Evolutionary conservation across 2,888 invertebrate genomes (phyloP).

Genomic region (Ryuthela nishihirai): DNA sequence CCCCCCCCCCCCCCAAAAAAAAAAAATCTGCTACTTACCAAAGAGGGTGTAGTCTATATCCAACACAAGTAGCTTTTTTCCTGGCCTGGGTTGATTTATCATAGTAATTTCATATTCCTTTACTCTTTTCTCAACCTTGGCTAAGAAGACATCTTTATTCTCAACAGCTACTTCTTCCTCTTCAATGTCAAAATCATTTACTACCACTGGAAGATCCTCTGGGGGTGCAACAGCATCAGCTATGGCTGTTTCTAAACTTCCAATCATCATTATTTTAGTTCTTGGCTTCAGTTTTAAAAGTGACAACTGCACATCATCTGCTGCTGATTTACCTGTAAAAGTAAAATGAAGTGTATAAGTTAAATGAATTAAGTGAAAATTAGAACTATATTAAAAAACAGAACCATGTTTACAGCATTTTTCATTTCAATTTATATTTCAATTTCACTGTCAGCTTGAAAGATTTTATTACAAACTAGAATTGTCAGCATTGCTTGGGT

Average conservation of each 20-base stretch:
- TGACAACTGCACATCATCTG: constrained; percentile 71
- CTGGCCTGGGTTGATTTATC: constrained; percentile 73
- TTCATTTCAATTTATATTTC: no score
- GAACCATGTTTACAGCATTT: no score
- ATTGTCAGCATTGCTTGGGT: no score
- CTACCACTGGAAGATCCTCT: constrained; percentile 74
- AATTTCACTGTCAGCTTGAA: background rate
- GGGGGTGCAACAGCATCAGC: constrained; percentile 76
- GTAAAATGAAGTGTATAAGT: constrained; percentile 7
- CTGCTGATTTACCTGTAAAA: constrained; percentile 71
- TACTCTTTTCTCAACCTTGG: constrained; percentile 69
- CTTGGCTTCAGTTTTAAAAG: constrained; percentile 76
- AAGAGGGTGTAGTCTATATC: constrained; percentile 97
- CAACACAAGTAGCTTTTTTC: constrained; percentile 84
- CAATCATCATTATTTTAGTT: constrained; percentile 95
- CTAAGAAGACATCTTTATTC: constrained; percentile 59
- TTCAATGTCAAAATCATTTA: constrained; percentile 89
- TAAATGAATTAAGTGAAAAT: background rate
- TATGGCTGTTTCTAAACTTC: constrained; percentile 87
- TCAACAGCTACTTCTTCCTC: constrained; percentile 69
- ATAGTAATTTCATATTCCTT: constrained; percentile 77
- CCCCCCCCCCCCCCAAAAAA: no score
- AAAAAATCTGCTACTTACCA: no score
- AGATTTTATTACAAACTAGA: no score
- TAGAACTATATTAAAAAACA: background rate